Evolutionary conservation across 2,888 invertebrate species (phyloP).

Genomic region (Galerucella nymphaeae): DNA sequence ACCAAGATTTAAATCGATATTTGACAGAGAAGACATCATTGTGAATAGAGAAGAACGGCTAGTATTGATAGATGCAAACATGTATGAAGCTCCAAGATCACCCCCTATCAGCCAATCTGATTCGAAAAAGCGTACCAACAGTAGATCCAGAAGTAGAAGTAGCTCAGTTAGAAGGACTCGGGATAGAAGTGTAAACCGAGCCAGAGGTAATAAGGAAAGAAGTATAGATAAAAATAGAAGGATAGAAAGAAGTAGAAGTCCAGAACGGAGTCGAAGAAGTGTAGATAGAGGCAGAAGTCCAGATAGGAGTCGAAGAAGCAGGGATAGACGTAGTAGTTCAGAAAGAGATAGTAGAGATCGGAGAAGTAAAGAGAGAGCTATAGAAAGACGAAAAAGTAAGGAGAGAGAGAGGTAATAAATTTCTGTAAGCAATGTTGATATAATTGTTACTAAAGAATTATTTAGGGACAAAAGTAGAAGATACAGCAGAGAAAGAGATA

Average conservation of each 20-base stretch:
- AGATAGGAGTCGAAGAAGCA: constrained; percentile 25
- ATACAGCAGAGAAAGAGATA: constrained; percentile 1
- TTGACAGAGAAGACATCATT: constrained; percentile 23
- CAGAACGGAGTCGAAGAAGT: constrained; percentile 15
- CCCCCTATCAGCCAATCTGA: constrained; percentile 9
- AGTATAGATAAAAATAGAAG: constrained; percentile 9
- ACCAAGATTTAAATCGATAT: constrained; percentile 12
- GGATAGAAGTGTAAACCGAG: not conserved
- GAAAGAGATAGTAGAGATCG: constrained; percentile 22
- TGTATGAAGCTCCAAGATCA: not conserved
- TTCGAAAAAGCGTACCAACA: constrained; percentile 30
- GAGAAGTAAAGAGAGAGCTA: constrained; percentile 17
- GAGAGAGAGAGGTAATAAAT: not conserved
- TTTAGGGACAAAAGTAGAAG: not conserved
- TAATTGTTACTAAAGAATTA: not conserved
- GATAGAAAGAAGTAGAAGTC: constrained; percentile 13
- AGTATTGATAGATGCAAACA: not conserved
- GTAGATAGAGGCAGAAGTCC: constrained; percentile 20
- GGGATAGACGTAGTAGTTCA: not conserved
- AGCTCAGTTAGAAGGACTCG: constrained; percentile 6
- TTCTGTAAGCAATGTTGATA: not conserved
- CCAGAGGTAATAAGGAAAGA: not conserved
- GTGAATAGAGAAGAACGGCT: constrained; percentile 20
- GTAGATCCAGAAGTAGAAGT: constrained; percentile 24
- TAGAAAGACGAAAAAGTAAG: not conserved